A percentile compares a stretch with the other conserved stretches of the same genome.
Conservation (phyloP, 2,888 invertebrate species). For the Dorcus parallelipipedus region DNA sequence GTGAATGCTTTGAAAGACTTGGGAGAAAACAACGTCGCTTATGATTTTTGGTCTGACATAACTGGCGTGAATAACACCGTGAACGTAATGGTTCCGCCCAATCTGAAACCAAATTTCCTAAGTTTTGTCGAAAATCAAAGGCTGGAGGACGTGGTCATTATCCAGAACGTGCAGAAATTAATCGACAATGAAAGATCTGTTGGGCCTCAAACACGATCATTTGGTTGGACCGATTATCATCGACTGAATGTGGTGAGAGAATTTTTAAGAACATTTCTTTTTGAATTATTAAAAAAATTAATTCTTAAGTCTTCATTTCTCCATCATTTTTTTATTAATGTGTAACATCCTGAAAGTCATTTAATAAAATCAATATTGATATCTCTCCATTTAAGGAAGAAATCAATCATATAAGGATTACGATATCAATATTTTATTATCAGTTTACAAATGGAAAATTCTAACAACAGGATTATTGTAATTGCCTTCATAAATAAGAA, state of each 20-base stretch:
- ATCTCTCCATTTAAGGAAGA: too few species aligned
- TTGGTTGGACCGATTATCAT: slow-evolving; percentile 61
- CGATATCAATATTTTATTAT: too few species aligned
- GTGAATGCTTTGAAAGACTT: slow-evolving; percentile 49
- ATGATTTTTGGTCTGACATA: slow-evolving; percentile 48
- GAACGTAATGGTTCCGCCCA: slow-evolving; percentile 61
- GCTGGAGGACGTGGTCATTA: slow-evolving; percentile 48
- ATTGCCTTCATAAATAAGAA: too few species aligned
- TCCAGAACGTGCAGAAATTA: slow-evolving; percentile 59
- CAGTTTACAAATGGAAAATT: too few species aligned
- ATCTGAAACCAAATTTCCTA: slow-evolving; percentile 49
- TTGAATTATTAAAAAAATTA: too few species aligned
- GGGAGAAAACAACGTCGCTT: slow-evolving; percentile 39
- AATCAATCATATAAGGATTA: too few species aligned
- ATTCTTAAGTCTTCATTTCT: too few species aligned
- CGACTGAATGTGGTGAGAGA: slow-evolving; percentile 49
- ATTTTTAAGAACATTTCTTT: too few species aligned
- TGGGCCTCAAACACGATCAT: slow-evolving; percentile 35
- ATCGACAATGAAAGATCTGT: slow-evolving; percentile 44
- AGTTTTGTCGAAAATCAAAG: slow-evolving; percentile 43
- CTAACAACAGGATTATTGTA: too few species aligned
- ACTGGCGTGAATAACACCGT: slow-evolving; percentile 45
- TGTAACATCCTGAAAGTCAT: too few species aligned
- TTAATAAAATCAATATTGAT: too few species aligned
- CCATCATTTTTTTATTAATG: too few species aligned